Conservation (phyloP, 2,888 invertebrate species). For the Gortyna flavago region DNA sequence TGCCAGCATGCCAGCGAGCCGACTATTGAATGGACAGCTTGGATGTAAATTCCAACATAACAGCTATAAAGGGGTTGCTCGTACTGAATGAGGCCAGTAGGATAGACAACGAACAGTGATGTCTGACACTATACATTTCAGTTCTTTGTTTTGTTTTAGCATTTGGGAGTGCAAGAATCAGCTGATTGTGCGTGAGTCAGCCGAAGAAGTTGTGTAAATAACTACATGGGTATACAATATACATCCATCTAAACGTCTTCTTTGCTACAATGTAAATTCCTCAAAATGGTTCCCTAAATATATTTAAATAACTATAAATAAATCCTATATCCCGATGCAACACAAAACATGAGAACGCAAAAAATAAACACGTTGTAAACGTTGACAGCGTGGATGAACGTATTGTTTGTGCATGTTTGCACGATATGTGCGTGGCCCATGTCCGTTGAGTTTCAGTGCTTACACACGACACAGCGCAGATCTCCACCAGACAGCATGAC, state of each 20-base stretch:
- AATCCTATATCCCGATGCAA: conserved; percentile 22
- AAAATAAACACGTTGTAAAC: conserved; percentile 26
- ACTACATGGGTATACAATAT: conserved; percentile 5
- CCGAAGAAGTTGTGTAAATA: conserved; percentile 47
- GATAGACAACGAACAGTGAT: conserved; percentile 20
- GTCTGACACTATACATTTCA: conserved; percentile 20
- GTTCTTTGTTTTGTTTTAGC: conserved; percentile 42
- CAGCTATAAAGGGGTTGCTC: conserved; percentile 36
- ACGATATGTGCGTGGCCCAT: conserved; percentile 11
- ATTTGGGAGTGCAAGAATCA: conserved; percentile 37
- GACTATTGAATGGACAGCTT: conserved; percentile 51
- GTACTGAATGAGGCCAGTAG: conserved; percentile 39
- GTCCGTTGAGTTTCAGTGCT: conserved; percentile 7
- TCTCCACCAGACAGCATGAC: conserved; percentile 4
- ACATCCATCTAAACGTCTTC: conserved; percentile 14
- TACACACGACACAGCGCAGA: not conserved
- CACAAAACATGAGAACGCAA: conserved; percentile 12
- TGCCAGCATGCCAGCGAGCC: conserved; percentile 43
- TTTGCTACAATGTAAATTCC: conserved; percentile 24
- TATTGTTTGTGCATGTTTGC: conserved; percentile 30
- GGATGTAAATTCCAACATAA: conserved; percentile 50
- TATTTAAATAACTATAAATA: conserved; percentile 10
- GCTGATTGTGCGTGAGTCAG: conserved; percentile 51
- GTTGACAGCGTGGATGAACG: conserved; percentile 18
- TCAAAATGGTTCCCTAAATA: conserved; percentile 23